phyloP scores from a whole-genome alignment of 2,113 vertebrate species.

The Eulacestoma nigropectus region DNA sequence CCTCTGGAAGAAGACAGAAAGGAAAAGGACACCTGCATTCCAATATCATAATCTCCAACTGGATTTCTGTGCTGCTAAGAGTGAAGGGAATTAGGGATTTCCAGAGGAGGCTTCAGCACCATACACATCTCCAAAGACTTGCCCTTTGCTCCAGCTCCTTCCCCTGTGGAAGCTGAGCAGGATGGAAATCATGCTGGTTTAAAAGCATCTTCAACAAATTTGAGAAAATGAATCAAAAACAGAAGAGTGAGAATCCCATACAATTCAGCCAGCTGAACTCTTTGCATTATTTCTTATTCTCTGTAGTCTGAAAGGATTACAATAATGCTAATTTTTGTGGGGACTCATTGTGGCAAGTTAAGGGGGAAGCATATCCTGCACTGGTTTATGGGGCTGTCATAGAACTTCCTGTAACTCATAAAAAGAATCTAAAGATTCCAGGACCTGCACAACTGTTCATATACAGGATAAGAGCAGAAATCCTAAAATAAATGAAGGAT shows the following conservation, averaged over 20 bases:
- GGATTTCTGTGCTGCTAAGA: background rate
- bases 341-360: background rate
- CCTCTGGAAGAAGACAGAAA: background rate
- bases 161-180: background rate
- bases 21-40: background rate
- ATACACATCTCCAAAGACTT: background rate
- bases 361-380: background rate
- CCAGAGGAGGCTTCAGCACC: background rate
- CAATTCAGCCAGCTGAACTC: background rate
- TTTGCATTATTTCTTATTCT: background rate
- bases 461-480: background rate
- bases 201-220: conserved; percentile 37
- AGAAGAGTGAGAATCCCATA: background rate
- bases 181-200: background rate
- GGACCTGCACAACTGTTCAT: background rate
- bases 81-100: conserved; percentile 14
- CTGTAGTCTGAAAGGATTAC: background rate
- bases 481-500: background rate
- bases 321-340: conserved; percentile 18
- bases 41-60: background rate
- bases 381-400: background rate
- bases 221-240: conserved; percentile 6
- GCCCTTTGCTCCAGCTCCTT: conserved; percentile 45
- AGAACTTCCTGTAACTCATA: background rate
- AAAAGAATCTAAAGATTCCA: background rate